Evolutionary conservation across 2,797 vertebrate genomes (phyloP).

Genomic region (Hephaestus fuliginosus): DNA sequence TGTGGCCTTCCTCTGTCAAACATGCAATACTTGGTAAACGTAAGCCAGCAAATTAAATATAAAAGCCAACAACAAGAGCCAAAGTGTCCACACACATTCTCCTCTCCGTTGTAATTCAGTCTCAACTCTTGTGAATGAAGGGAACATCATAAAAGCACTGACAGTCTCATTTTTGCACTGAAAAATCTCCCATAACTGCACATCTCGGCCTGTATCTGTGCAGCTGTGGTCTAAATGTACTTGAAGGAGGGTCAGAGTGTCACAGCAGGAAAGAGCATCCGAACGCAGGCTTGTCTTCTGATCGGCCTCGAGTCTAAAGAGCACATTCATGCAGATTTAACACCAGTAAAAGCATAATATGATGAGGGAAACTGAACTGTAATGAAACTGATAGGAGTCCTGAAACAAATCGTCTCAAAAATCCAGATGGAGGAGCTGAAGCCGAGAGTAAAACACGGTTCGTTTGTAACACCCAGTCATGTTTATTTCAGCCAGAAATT

Average conservation of each 20-base stretch:
- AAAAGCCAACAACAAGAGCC: too few species aligned
- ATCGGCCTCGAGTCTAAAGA: too few species aligned
- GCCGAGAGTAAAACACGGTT: too few species aligned
- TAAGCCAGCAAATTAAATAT: too few species aligned
- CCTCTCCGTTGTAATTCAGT: too few species aligned
- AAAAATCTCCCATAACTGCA: neutral
- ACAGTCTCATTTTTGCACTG: neutral
- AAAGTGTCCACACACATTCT: too few species aligned
- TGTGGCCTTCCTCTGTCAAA: too few species aligned
- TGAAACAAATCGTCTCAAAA: neutral
- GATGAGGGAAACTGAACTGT: too few species aligned
- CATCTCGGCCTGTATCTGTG: neutral
- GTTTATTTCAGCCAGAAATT: neutral
- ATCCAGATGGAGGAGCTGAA: neutral
- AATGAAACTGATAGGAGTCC: neutral
- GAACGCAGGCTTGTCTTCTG: neutral
- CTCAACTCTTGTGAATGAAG: neutral
- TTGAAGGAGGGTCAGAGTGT: constrained; percentile 8
- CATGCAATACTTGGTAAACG: too few species aligned
- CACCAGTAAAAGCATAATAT: neutral
- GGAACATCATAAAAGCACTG: neutral
- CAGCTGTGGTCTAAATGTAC: neutral
- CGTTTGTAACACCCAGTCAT: too few species aligned
- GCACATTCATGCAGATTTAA: neutral
- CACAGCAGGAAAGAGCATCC: constrained; percentile 36